These are phyloP conservation scores for Dromococcyx pavoninus DNA, from an alignment of 2,797 vertebrate genomes.

Conservation along the genomic window DNA sequence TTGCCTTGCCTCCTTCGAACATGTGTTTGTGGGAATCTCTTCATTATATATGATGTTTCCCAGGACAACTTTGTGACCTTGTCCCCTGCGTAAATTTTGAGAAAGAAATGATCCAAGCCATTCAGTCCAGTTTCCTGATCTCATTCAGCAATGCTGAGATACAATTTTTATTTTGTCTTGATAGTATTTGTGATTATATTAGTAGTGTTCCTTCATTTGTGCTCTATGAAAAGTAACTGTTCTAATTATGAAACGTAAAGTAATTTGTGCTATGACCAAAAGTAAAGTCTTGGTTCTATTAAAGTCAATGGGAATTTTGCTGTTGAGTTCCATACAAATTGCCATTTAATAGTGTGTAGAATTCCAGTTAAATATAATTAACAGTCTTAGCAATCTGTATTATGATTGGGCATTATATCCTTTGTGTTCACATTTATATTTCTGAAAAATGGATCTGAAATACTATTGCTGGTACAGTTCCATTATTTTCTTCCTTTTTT, in stretches of 20 bases:
- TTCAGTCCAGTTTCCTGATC: not conserved
- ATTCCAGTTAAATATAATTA: not conserved
- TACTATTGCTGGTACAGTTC: not conserved
- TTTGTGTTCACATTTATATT: not conserved
- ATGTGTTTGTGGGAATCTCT: not conserved
- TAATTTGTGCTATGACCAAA: not conserved
- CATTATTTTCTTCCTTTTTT: not conserved
- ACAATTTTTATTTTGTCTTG: not conserved
- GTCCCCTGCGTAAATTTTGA: not conserved
- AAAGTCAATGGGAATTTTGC: not conserved
- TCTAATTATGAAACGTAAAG: not conserved
- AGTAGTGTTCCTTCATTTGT: not conserved
- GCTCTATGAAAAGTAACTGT: not conserved
- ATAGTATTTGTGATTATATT: not conserved
- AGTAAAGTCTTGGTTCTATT: not conserved
- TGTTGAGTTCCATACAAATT: not conserved
- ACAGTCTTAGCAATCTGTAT: not conserved
- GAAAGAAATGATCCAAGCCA: not conserved
- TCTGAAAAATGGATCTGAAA: conserved; percentile 8
- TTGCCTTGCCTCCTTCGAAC: not conserved
- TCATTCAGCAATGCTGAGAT: not conserved
- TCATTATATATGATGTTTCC: not conserved
- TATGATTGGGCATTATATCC: not conserved
- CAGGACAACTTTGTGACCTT: not conserved
- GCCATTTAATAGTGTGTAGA: not conserved